Conservation (phyloP, 2,888 invertebrate species). For the Tetheella fluctuosa region DNA sequence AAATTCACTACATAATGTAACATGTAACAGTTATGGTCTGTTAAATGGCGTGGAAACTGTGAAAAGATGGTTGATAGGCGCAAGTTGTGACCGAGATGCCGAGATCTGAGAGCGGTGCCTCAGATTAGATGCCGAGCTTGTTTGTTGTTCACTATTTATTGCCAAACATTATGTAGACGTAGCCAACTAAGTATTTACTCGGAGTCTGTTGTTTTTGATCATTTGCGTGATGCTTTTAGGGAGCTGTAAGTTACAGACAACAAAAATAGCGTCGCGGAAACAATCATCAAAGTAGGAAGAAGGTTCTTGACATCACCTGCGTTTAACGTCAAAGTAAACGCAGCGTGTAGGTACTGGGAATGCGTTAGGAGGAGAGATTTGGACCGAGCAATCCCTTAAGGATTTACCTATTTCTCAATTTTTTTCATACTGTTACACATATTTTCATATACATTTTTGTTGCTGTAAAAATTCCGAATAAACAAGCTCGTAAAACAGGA, state of each 20-base stretch:
- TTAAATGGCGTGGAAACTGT: constrained; percentile 74
- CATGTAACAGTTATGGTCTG: constrained; percentile 59
- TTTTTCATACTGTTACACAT: background rate
- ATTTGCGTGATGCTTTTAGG: constrained; percentile 22
- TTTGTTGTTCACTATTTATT: constrained; percentile 70
- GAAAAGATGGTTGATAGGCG: constrained; percentile 67
- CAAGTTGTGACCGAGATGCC: constrained; percentile 47
- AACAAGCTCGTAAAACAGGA: constrained; percentile 62
- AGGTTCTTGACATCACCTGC: background rate
- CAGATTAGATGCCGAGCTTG: constrained; percentile 50
- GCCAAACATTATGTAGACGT: constrained; percentile 53
- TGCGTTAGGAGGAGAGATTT: background rate
- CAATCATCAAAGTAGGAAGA: background rate
- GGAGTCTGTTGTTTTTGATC: constrained; percentile 36
- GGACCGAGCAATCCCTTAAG: background rate
- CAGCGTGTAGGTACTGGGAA: background rate
- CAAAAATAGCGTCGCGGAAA: background rate
- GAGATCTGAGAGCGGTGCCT: constrained; percentile 21
- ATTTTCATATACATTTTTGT: background rate
- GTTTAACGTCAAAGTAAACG: constrained; percentile 7
- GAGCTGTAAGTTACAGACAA: constrained; percentile 22
- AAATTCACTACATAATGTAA: constrained; percentile 53
- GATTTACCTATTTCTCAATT: background rate
- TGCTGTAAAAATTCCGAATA: constrained; percentile 46
- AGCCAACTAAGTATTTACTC: constrained; percentile 42